Evolutionary conservation across 2,888 invertebrate genomes (phyloP), one percentile per base, ranked within the genome.

Genomic region (Exocentrus adspersus): DNA sequence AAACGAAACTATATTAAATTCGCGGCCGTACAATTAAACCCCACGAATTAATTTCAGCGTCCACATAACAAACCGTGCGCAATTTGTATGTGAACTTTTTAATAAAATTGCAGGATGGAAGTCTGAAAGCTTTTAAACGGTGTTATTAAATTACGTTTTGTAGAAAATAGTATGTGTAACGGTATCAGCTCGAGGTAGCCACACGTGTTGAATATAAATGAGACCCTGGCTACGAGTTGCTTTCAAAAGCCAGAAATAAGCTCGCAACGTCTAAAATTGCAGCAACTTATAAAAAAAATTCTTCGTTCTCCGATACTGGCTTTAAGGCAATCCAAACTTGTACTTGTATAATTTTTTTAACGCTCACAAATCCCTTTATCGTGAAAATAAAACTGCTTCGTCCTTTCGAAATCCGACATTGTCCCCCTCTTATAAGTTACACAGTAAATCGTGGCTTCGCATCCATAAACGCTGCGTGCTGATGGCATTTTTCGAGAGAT

Each of bases 401-500:
- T 7, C 24, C 24, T 7, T 7, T 24, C 24, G 7, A 24, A 24
- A 3, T 24, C 24, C 24, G 24, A 24, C 24, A 24, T 5, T 24
- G 24, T 3, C 24, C 24, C 3, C 4, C 24, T 7, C 3, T 28
- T 28, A 28, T 48, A 48, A 14, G 16, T 48, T 48, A 14, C 7
- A 48, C 16, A 28, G 24, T 10, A 48, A 30, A 48, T 48, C 48
- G 28, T 28, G 12, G 16, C 16, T 16, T 28, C 48, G 28, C 28
- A 48, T 48, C 32, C 51, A n/a, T 19, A 43, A 19, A 17, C 19
- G 19, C 54, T 62, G 43, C 64, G 64, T 64, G 64, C 64, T 57
- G 28, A 41, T 46, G 24, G 30, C 42, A 54, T 64, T 60, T 60
- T 60, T 51, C 53, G 28, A 50, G 54, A 64, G 64, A 64, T 64